Base-by-base conservation (phyloP, 2,888 invertebrate genomes). In the Ischnus inquisitorius region DNA sequence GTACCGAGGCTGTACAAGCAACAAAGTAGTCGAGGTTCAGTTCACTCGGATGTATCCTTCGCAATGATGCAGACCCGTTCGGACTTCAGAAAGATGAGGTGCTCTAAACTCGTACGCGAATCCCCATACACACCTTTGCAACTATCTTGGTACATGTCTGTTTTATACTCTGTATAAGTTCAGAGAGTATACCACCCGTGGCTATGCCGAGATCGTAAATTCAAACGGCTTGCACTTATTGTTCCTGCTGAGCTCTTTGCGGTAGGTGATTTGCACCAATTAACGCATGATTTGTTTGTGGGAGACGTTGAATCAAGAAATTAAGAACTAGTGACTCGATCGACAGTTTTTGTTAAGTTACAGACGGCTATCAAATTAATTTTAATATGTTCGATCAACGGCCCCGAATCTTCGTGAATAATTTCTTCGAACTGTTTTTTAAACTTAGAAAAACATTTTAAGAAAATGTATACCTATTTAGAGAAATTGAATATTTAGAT, bases 241-340 rank as follows among this genome's bases (percentile, higher is more conserved):
- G 71, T 79, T 65, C 39, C 43, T 39, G 64, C 62, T 78, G 79
- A 28, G 87, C 84, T 89, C 85, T 71, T 84, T 80, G 81, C 80
- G 84, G 74, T 79, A 86, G 86, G 87, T 89, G 88, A 91, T 91
- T 90, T 88, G 88, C 82, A 79, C 86, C 89, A 89, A 90, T 91
- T 90, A 90, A 90, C 87, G 87, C 77, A 85, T 89, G 88, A 90
- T 90, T 90, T 89, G 88, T 90, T 88, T 79, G 60, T 6, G 39
- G 60, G 65, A 68, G 57, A 22, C 43, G 46, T 25, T 43, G 71
- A 72, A 82, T 67, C 71, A 84, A 67, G 57, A 79, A 76, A 79
- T 67, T 65, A 6, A 41, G 8, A 8, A 5, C n/a, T 2, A 5
- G 39, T 54, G n/a, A 39, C 39, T 46, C n/a, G 0, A 46, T 1